Base-by-base conservation (phyloP, 2,113 vertebrate species). In the Myrmophylax atrothorax region DNA sequence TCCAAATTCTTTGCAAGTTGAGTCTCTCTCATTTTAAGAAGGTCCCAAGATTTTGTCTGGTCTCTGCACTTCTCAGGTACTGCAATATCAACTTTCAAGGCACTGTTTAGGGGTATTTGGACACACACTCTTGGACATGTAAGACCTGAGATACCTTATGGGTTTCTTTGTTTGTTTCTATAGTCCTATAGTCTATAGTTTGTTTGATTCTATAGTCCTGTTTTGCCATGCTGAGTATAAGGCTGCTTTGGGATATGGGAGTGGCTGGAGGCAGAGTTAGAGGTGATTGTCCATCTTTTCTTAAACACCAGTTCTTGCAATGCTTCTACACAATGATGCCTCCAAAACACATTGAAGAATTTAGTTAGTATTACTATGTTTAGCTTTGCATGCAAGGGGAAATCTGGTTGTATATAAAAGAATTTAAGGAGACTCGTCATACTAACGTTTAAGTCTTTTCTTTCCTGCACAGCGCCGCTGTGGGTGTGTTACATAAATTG, bases 401-500 rank as follows among this genome's bases (percentile, higher is more conserved):
- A 82, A 33, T 93, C 37, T 78, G 58, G n/a, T 69, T 73, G 62
- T 66, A 29, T 18, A 9, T 76, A 62, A 49, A 94, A 82, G 14
- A 89, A 64, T 66, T 76, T 74, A 22, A 81, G 60, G 53, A 19
- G 63, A 63, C 8, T 66, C 87, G 92, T 89, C 60, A 70, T 86
- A n/a, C 86, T 84, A 93, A 80, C 70, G 73, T 83, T 82, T 88
- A 77, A 80, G 68, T 92, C 60, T 89, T 92, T 88, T 74, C 46
- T 93, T 90, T 72, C 59, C 11, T 3, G n/a, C 77, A 68, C 69
- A 75, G 74, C 50, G 69, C 49, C 86, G 31, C 49, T 47, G 92
- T 94, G 82, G 85, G 82, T 85, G 80, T 93, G 49, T 92, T 94
- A 85, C 67, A 73, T 96, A 90, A 96, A 96, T 92, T 92, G 70